Evolutionary conservation across 2,797 vertebrate species (phyloP).

Genomic region (Phylloscopus collybita): DNA sequence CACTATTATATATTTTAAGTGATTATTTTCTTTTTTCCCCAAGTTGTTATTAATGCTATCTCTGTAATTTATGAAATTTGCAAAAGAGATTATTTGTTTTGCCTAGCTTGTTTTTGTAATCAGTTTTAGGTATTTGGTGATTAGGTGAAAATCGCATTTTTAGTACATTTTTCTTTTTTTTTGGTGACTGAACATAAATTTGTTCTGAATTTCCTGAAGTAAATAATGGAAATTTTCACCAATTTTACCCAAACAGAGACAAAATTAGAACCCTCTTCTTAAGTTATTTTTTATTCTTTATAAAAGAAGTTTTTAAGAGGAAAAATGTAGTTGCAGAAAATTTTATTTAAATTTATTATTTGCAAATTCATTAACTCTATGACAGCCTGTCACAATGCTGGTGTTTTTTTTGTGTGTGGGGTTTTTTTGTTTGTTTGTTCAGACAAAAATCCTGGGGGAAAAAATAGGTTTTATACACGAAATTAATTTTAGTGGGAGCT

Average conservation of each 20-base stretch:
- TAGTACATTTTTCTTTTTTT: too few species aligned
- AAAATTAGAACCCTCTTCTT: background rate
- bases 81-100: background rate
- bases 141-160: background rate
- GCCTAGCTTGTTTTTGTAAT: background rate
- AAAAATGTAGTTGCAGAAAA: fast-evolving
- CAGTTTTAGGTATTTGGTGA: background rate
- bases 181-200: background rate
- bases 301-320: background rate
- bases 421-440: too few species aligned
- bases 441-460: background rate
- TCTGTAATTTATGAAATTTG: background rate
- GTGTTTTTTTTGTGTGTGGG: too few species aligned
- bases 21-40: fast-evolving
- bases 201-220: background rate
- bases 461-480: background rate
- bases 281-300: background rate
- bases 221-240: background rate
- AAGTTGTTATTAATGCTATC: background rate
- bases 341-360: background rate
- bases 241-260: background rate
- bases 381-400: background rate
- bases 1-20: background rate
- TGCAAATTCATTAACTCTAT: fast-evolving
- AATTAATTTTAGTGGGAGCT: background rate